Percentiles rank a stretch among this genome's conserved stretches.
Conservation (phyloP, 2,888 invertebrate species). For the Megamerina dolium region DNA sequence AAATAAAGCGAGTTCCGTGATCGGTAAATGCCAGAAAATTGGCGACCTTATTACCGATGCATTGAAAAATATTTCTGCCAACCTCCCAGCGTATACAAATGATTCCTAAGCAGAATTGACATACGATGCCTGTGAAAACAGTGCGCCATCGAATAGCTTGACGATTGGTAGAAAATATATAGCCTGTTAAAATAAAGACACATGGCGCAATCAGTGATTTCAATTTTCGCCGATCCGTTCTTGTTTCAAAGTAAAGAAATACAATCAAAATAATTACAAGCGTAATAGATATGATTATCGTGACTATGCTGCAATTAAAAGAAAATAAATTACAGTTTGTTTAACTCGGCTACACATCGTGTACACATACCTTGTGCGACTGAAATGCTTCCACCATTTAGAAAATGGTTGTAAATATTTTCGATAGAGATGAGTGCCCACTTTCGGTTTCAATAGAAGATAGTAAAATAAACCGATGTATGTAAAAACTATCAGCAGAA, state of each 20-base stretch:
- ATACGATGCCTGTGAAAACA: constrained; percentile 69
- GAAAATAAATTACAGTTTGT: no score
- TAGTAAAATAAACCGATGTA: constrained; percentile 62
- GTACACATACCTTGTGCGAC: constrained; percentile 34
- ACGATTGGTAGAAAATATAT: constrained; percentile 58
- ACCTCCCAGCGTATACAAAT: constrained; percentile 78
- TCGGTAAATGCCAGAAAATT: constrained; percentile 74
- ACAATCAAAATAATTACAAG: constrained; percentile 52
- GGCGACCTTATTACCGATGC: constrained; percentile 60
- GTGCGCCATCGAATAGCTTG: constrained; percentile 69
- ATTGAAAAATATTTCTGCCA: constrained; percentile 62
- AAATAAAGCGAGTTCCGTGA: constrained; percentile 79
- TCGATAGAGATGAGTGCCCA: constrained; percentile 34
- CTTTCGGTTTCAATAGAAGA: constrained; percentile 55
- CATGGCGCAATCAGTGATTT: constrained; percentile 63
- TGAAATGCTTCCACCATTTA: constrained; percentile 33
- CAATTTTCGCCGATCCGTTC: constrained; percentile 55
- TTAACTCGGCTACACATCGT: background rate
- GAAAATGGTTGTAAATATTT: constrained; percentile 27
- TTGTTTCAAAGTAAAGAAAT: constrained; percentile 63
- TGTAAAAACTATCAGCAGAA: constrained; percentile 57
- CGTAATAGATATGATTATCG: constrained; percentile 46
- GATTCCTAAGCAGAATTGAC: constrained; percentile 81
- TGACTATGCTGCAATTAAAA: constrained; percentile 49
- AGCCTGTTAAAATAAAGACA: constrained; percentile 59